Base-by-base conservation (phyloP, 2,888 invertebrate genomes). In the Pristionchus maxplancki region DNA sequence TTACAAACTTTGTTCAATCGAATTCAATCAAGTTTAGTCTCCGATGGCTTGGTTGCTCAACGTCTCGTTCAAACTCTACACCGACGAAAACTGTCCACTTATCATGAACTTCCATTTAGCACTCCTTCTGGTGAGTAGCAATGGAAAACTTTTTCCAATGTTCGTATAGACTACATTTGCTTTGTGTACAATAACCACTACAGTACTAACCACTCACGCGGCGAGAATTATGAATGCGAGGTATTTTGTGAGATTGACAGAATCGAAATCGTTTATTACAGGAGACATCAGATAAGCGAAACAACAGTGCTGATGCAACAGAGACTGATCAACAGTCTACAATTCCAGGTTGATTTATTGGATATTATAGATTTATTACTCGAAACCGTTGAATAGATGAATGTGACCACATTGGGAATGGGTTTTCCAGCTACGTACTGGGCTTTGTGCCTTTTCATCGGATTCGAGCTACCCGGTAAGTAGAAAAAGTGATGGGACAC, bases 31-130 rank as follows among this genome's bases (percentile, higher is more conserved):
- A 48, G 64, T 40, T 74, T 24, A 74, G 40, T 37, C 34, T 37
- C 71, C 71, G 40, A 74, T 74, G 71, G 71, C 40, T 20, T 74
- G 71, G 71, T 24, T 74, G 24, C 40, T 74, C 5, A 40, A 74
- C 3, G 11, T 74, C 1, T 40, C 71, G 1, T 37, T 28, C 71
- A 74, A 74, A 74, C 15, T 74, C 9, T 74, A 74, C 71, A 74
- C 71, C 9, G 37, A 74, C 24, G 11, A 74, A 5, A 74, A 74
- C 40, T 31, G 31, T 24, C 71, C 71, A 20, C 40, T 74, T 17
- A 74, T 37, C 5, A 40, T 74, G 71, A 37, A 4, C 20, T 74
- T 67, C 34, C 71, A 74, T 9, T 74, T 74, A 1, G 20, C 71
- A 40, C 24, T 74, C 40, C 34, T 24, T 74, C 20, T 37, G 37